phyloP scores from a whole-genome alignment of 2,888 invertebrate genomes.

The Pollenia labialis region DNA sequence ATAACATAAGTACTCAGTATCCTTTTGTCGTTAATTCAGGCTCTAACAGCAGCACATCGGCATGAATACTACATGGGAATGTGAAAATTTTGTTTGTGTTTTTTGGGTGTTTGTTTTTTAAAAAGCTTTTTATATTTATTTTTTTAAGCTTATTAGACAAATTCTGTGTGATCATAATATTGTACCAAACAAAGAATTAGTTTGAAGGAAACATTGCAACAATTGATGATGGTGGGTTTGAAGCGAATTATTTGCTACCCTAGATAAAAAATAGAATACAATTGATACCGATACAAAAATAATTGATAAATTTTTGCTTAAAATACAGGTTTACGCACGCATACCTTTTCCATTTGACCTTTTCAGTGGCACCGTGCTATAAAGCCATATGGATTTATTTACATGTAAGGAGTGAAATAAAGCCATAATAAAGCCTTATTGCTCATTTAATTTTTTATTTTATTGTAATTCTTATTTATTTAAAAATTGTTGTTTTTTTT shows the following conservation, averaged over 20 bases:
- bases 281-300: no score
- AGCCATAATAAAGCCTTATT: no score
- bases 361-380: no score
- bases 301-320: no score
- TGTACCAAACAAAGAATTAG: conserved; percentile 2
- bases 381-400: no score
- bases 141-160: conserved; percentile 18
- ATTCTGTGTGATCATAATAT: conserved; percentile 38
- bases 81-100: not conserved
- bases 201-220: not conserved
- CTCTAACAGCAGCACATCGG: not conserved
- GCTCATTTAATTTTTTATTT: no score
- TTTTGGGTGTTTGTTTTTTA: conserved; percentile 5
- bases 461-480: no score
- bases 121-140: not conserved
- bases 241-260: not conserved
- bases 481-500: no score
- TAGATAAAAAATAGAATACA: no score
- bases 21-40: conserved; percentile 21
- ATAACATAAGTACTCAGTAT: conserved; percentile 1
- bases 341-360: no score
- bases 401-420: no score
- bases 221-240: not conserved
- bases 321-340: no score
- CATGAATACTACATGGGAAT: not conserved